Percentiles rank a stretch among this genome's conserved stretches.
Evolutionary conservation across 1,140 invertebrate species (phyloP).

Genomic region (Drosophila melanica): DNA sequence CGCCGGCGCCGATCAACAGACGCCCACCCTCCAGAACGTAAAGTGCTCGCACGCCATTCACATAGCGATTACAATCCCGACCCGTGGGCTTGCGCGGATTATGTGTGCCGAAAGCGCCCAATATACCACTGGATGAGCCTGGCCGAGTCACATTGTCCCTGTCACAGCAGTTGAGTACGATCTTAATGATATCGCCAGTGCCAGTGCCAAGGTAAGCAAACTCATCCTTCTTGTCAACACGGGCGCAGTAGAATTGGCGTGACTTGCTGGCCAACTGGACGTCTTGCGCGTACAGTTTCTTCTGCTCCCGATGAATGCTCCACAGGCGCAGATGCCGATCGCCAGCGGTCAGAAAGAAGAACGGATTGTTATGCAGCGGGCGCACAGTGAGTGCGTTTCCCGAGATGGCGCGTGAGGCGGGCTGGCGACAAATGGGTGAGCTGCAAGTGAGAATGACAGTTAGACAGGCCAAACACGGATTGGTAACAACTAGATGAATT

Average conservation of each 20-base stretch:
- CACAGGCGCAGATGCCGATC: slow-evolving; percentile 89
- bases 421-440: slow-evolving; percentile 87
- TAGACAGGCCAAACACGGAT: neutral
- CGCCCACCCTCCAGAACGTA: slow-evolving; percentile 86
- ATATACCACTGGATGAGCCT: slow-evolving; percentile 86
- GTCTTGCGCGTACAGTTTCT: slow-evolving; percentile 89
- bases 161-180: slow-evolving; percentile 88
- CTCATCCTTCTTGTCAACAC: slow-evolving; percentile 88
- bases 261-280: slow-evolving; percentile 89
- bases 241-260: slow-evolving; percentile 87
- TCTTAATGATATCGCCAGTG: slow-evolving; percentile 88
- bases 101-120: slow-evolving; percentile 87
- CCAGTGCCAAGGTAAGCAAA: slow-evolving; percentile 93
- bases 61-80: slow-evolving; percentile 80
- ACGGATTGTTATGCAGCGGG: slow-evolving; percentile 85
- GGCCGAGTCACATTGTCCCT: slow-evolving; percentile 84
- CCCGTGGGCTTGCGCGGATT: slow-evolving; percentile 76
- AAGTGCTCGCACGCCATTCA: slow-evolving; percentile 88
- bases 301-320: slow-evolving; percentile 89
- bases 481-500: neutral
- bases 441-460: slow-evolving; percentile 39
- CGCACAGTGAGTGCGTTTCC: slow-evolving; percentile 87
- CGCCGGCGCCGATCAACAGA: slow-evolving; percentile 92
- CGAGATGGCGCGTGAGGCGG: slow-evolving; percentile 87
- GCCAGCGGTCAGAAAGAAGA: slow-evolving; percentile 89